Percentiles rank a stretch among this genome's conserved stretches.
phyloP scores from a whole-genome alignment of 37 sponge, comb jelly and placozoan genomes.

The Cliona cf. orientalis region DNA sequence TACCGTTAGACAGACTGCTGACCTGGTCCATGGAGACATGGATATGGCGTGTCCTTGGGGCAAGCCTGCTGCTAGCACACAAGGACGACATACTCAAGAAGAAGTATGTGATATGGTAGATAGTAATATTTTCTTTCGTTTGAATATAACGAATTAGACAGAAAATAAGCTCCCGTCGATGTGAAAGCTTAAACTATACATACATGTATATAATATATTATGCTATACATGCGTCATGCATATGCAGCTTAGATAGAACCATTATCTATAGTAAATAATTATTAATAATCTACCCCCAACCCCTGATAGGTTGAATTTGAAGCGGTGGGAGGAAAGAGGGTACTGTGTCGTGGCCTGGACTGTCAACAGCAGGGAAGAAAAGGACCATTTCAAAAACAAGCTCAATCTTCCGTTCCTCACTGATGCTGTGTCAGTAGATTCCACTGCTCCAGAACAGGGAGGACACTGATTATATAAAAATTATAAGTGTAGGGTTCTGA shows the following conservation, averaged over 20 bases:
- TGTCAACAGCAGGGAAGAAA: conserved; percentile 34
- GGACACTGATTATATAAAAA: no score
- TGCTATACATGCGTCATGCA: no score
- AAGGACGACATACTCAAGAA: background rate
- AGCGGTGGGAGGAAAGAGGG: conserved; percentile 25
- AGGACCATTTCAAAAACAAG: background rate
- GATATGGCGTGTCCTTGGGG: conserved; percentile 16
- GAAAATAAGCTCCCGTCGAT: no score
- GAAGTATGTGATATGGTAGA: background rate
- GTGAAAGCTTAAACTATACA: no score
- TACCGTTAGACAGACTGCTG: background rate
- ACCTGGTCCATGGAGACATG: background rate
- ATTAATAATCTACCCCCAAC: no score
- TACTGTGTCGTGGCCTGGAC: conserved; percentile 33
- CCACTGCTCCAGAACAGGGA: background rate
- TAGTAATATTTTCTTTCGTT: no score
- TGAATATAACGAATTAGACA: no score
- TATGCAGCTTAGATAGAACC: no score
- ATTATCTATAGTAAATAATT: no score
- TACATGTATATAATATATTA: no score
- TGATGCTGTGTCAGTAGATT: background rate
- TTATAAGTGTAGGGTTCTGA: no score
- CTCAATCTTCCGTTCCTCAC: conserved; percentile 18
- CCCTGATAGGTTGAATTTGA: no score
- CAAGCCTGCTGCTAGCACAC: conserved; percentile 6